Percentiles rank a stretch among this genome's conserved stretches.
phyloP scores from a whole-genome alignment of 2,113 vertebrate genomes.

The Stomatorhinus ivindoensis region DNA sequence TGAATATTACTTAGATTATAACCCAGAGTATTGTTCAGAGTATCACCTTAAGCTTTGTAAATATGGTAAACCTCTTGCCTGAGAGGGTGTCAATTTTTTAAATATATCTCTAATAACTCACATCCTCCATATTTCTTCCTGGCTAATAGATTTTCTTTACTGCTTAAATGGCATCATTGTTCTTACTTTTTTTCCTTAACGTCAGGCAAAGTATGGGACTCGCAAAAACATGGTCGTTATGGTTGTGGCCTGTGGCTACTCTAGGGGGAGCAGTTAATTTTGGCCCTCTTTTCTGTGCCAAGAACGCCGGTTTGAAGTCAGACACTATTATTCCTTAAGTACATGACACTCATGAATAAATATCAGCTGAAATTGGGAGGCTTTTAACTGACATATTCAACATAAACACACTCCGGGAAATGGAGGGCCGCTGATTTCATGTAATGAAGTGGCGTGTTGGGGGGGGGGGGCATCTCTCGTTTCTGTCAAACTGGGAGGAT shows the following conservation, averaged over 20 bases:
- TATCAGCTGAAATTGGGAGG: background rate
- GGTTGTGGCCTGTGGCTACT: background rate
- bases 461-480: background rate
- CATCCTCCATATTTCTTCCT: background rate
- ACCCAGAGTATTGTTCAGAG: background rate
- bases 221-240: background rate
- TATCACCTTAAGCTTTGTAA: background rate
- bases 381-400: constrained; percentile 1
- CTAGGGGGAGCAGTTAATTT: background rate
- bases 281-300: background rate
- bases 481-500: background rate
- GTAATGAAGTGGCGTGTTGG: background rate
- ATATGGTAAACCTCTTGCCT: background rate
- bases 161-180: background rate
- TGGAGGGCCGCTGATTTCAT: background rate
- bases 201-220: background rate
- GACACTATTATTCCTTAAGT: background rate
- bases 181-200: background rate
- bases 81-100: background rate
- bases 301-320: background rate
- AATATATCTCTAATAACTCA: background rate
- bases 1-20: background rate
- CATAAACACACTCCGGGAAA: background rate
- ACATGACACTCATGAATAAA: constrained; percentile 7
- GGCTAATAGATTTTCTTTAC: background rate